Evolutionary conservation across 2,888 invertebrate genomes (phyloP), one percentile per base, ranked within the genome.

Genomic region (Blomia tropicalis): DNA sequence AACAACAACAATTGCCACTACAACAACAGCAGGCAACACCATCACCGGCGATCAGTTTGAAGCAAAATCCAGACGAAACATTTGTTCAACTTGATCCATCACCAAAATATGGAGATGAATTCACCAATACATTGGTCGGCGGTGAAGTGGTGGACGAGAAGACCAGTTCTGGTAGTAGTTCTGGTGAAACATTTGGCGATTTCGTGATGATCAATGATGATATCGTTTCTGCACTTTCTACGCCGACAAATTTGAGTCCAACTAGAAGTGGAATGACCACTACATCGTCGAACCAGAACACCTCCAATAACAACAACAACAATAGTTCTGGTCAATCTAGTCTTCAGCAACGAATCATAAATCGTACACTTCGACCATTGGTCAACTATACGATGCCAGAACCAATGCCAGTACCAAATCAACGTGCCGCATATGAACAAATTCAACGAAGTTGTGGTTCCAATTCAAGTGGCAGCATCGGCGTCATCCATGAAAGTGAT

Each of bases 341-440:
- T 56, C 56, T 56, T 56, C 27, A 27, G 17, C 56, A 56, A 25
- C 25, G 56, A 27, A 56, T 56, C 14, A 14, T 56, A 3, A 31
- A 36, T 32, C 56, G 36, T 4, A 36, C 56, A 19, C 23, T 56
- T 14, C 25, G 56, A 22, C 43, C 41, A 60, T 23, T 58, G 44
- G 59, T 47, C 25, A 51, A 63, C 14, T 54, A 44, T 19, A 53
- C 36, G 17, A 22, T 60, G 29, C 81, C 83, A 4, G 84, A 85
- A 71, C 85, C 85, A 4, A 82, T 84, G 67, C 85, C 85, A 2
- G 84, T 85, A 58, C 85, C 85, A 11, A 79, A 82, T 7, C 82
- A 82, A 70, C 74, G 78, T 64, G 78, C 77, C 61, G 76, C 77
- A 11, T 79, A 75, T 68, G 73, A 76, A 66, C 73, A 75, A 64